Evolutionary conservation across 2,888 invertebrate genomes (phyloP).

Genomic region (Adelognathus sp.): DNA sequence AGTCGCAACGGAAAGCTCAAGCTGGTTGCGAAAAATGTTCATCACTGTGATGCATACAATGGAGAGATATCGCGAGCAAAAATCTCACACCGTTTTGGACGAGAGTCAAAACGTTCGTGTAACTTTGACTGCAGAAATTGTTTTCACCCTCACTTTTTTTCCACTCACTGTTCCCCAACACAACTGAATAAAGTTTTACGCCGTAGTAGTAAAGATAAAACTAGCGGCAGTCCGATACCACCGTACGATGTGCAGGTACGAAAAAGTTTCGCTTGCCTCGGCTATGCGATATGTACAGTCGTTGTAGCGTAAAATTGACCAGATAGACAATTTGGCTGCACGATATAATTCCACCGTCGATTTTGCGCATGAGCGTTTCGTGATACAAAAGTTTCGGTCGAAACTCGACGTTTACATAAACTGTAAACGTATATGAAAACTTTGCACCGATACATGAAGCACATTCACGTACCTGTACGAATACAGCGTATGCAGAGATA

Average conservation of each 20-base stretch:
- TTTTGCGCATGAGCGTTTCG: constrained; percentile 25
- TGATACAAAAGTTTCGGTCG: constrained; percentile 47
- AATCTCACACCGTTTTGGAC: background rate
- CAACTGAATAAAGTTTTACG: background rate
- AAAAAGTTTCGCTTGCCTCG: constrained; percentile 47
- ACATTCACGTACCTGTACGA: constrained; percentile 15
- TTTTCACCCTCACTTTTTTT: background rate
- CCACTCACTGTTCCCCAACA: background rate
- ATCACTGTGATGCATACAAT: background rate
- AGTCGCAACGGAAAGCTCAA: background rate
- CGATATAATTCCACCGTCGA: constrained; percentile 46
- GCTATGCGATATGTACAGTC: background rate
- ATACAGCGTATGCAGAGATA: background rate
- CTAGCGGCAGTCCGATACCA: constrained; percentile 30
- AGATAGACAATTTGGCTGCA: constrained; percentile 55
- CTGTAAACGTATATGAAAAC: background rate
- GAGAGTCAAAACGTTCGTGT: constrained; percentile 6
- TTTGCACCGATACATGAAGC: background rate
- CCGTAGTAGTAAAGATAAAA: background rate
- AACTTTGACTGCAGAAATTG: constrained; percentile 33
- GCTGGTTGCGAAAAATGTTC: background rate
- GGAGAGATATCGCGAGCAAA: background rate
- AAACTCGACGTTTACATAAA: constrained; percentile 22
- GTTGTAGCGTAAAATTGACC: constrained; percentile 51
- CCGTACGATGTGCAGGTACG: constrained; percentile 24